Base-by-base conservation (phyloP, 2,888 invertebrate genomes). In the Volucella zonaria region DNA sequence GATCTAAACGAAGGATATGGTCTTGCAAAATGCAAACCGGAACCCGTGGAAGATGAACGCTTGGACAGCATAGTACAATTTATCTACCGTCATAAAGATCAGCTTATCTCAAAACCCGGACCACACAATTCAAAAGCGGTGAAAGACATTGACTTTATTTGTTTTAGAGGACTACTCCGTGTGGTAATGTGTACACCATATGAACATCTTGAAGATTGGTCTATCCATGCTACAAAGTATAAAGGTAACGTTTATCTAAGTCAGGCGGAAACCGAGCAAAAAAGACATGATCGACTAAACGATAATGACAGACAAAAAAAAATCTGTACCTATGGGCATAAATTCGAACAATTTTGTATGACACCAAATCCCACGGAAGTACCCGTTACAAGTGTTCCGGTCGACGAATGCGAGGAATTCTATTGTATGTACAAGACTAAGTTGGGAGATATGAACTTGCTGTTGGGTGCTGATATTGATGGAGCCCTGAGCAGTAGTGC, bases 391-490 rank as follows among this genome's bases (percentile, higher is more conserved):
- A 88, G 92, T 49, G 86, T 88, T 10, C 94, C 95, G n/a, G 93
- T 95, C 0, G 93, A 95, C 90, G 95, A 95, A 89, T 93, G 92
- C 87, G 94, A 94, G 88, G 95, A 95, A 88, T 96, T 95, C 89
- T 93, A 94, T 82, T 93, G 94, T 73, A 93, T 96, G 9, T 95
- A 94, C 86, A 92, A 92, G 87, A 93, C 95, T 9, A 92, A 93
- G 82, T 90, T 96, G 52, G 93, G 93, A 40, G 87, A 91, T 0
- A 94, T 95, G 88, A 92, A 92, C 38, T 89, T 96, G 82, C 90
- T 96, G 1, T 96, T 94, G 92, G 95, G 94, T 11, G 96, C 96
- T 15, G 96, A 96, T 92, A 94, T 96, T 92, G 96, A 96, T 92
- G 96, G 95, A 1, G 92, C 93, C 58, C 88, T 90, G 47, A 89